Conservation (phyloP, 2,888 invertebrate genomes). For the Meiosimyza decipiens region DNA sequence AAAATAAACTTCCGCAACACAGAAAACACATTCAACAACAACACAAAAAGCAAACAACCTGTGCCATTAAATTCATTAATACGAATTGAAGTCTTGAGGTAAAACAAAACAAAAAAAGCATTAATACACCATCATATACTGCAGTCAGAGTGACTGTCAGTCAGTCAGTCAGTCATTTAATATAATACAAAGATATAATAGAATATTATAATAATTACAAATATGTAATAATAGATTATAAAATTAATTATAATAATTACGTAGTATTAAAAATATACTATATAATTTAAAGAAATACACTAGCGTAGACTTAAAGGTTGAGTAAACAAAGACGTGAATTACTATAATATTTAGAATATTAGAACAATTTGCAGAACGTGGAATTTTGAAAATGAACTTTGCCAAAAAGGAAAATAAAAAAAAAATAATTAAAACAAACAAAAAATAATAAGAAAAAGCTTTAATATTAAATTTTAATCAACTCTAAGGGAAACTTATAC, state of each 20-base stretch:
- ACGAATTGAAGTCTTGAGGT: background rate
- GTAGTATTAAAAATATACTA: slow-evolving; percentile 36
- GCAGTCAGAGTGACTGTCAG: slow-evolving; percentile 16
- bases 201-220: slow-evolving; percentile 21
- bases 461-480: slow-evolving; percentile 23
- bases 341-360: slow-evolving; percentile 31
- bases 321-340: slow-evolving; percentile 35
- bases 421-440: background rate
- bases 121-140: too few species aligned
- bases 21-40: slow-evolving; percentile 1
- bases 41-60: slow-evolving; percentile 7
- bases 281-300: slow-evolving; percentile 22
- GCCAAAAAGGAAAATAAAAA: background rate
- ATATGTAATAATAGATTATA: slow-evolving; percentile 30
- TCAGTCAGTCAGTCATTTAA: slow-evolving; percentile 35
- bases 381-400: slow-evolving; percentile 19
- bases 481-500: background rate
- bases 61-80: background rate
- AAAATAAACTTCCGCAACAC: background rate
- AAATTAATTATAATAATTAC: slow-evolving; percentile 31
- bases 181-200: slow-evolving; percentile 26
- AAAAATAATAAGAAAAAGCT: slow-evolving; percentile 19
- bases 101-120: too few species aligned
- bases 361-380: slow-evolving; percentile 12
- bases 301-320: slow-evolving; percentile 31